Percentiles rank a stretch among this genome's conserved stretches.
These are phyloP conservation scores for Trematomus loennbergii DNA, from an alignment of 2,113 vertebrate species.

Conservation along the genomic window DNA sequence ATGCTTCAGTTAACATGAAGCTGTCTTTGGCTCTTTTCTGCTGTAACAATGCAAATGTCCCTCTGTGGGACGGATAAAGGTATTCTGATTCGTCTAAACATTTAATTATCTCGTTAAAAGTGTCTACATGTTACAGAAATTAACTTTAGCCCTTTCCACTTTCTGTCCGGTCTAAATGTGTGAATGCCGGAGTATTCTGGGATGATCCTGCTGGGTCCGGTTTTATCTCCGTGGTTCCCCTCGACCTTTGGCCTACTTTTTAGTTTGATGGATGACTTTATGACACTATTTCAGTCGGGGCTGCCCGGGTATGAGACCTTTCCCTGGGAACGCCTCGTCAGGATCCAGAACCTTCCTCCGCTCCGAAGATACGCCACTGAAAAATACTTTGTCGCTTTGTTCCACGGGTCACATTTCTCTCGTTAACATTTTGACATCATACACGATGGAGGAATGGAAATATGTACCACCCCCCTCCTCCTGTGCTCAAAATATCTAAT, in stretches of 20 bases:
- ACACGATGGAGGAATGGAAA: neutral
- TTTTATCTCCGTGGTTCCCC: constrained; percentile 42
- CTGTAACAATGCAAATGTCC: no score
- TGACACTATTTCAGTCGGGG: constrained; percentile 80
- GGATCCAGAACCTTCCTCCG: constrained; percentile 35
- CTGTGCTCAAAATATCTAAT: neutral
- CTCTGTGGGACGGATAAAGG: no score
- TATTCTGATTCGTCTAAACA: no score
- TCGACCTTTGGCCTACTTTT: constrained; percentile 68
- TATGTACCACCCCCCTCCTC: neutral
- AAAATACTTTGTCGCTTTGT: constrained; percentile 8
- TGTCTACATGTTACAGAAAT: neutral
- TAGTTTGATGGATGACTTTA: constrained; percentile 78
- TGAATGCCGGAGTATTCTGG: constrained; percentile 41
- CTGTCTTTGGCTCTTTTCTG: no score
- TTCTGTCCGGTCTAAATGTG: constrained; percentile 21
- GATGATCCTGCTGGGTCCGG: constrained; percentile 29
- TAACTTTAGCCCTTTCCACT: neutral
- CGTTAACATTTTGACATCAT: neutral
- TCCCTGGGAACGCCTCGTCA: constrained; percentile 60
- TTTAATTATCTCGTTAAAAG: no score
- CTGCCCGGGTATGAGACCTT: constrained; percentile 75
- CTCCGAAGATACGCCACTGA: constrained; percentile 5
- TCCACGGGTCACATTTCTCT: neutral
- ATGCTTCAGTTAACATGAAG: no score